A percentile compares a stretch with the other conserved stretches of the same genome.
Evolutionary conservation across 2,797 vertebrate species (phyloP).

Genomic region (Myotis daubentonii): DNA sequence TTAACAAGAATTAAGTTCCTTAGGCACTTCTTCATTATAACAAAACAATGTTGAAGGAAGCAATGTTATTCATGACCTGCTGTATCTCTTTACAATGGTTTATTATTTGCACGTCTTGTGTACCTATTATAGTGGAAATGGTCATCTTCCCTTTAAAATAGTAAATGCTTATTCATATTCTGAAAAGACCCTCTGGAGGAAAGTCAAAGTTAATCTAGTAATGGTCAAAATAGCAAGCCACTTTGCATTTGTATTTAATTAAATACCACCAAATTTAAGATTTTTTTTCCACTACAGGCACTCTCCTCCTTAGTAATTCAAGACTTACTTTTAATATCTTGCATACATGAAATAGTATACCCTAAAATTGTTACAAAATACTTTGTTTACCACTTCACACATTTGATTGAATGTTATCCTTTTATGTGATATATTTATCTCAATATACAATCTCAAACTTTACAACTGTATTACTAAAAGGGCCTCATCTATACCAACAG

Average conservation of each 20-base stretch:
- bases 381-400: not conserved
- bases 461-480: not conserved
- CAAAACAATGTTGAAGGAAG: not conserved
- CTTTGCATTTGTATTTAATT: slow-evolving; percentile 8
- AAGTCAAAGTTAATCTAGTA: not conserved
- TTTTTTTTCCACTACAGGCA: slow-evolving; percentile 22
- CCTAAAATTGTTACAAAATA: slow-evolving; percentile 46
- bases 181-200: not conserved
- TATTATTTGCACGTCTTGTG: not conserved
- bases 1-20: not conserved
- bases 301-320: slow-evolving; percentile 20
- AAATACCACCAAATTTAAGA: slow-evolving; percentile 25
- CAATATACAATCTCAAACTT: too few species aligned
- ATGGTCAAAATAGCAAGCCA: slow-evolving; percentile 17
- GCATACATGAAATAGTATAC: not conserved
- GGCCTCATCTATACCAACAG: not conserved
- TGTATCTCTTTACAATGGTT: not conserved
- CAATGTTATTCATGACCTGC: not conserved
- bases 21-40: not conserved
- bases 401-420: slow-evolving; percentile 33
- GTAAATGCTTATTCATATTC: slow-evolving; percentile 22
- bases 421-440: slow-evolving; percentile 16
- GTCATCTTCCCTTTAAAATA: not conserved
- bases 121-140: not conserved
- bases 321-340: not conserved